Evolutionary conservation across 2,888 invertebrate species (phyloP), one percentile per base, ranked within the genome.

Genomic region (Ophonus ardosiacus): DNA sequence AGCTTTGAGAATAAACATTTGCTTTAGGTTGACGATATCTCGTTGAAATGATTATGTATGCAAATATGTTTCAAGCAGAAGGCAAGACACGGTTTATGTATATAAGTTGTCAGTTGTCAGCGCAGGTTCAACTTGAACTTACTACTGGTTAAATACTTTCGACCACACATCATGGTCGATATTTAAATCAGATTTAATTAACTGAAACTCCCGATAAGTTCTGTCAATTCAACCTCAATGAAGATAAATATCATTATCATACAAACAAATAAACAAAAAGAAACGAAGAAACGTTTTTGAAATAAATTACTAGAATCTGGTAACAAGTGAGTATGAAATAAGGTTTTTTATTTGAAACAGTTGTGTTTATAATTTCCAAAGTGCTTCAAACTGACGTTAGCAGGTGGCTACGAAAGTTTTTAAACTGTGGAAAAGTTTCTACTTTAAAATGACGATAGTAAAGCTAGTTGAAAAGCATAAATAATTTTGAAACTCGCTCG

Each of bases 171-270:
- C 71, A 56, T 71, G 82, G 38, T 71, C 82, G 57, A 71, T 82
- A 82, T 82, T 71, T 82, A 82, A 82, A 82, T 82, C 82, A 82
- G 15, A 51, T 38, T 82, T 82, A 71, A 82, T 82, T 82, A 71
- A 74, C 43, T 74, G 43, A 17, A 31, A 40, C 18, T 74, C 43
- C 13, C 18, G 17, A 74, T 43, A 43, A 74, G 43, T 74, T 74
- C 43, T 51, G 7, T 68, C 18, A 74, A 74, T n/a, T 74, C 43
- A 17, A 17, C 18, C 40, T 43, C 43, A 43, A 43, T 51, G n/a
- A 43, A 74, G 71, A 74, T 74, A 18, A 43, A 21, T 43, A 74
- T 43, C 40, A n/a, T 24, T 68, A 0, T 15, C 24, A 24, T 38
- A 15, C 38, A 40, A 51, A 8, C 31, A 74, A 6, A 74, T 10